Conservation (phyloP, 2,888 invertebrate species). For the Phania funesta region DNA sequence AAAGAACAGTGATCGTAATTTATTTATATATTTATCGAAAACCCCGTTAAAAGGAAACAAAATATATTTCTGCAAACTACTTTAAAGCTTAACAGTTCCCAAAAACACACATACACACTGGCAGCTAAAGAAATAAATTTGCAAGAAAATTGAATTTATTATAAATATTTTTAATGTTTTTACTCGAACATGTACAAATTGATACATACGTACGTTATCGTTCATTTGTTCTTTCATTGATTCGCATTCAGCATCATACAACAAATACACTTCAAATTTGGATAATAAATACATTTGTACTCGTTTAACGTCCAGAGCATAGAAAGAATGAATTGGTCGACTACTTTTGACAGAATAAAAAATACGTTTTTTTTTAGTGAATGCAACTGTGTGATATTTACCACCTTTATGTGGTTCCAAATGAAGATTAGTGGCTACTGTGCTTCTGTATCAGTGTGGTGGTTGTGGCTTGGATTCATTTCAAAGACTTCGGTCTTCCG, state of each 20-base stretch:
- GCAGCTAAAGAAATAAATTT: background rate
- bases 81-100: conserved; percentile 21
- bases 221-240: conserved; percentile 23
- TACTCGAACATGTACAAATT: conserved; percentile 9
- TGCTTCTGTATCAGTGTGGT: no score
- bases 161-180: conserved; percentile 55
- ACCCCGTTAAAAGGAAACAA: background rate
- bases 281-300: conserved; percentile 21
- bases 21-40: background rate
- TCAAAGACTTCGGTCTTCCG: no score
- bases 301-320: background rate
- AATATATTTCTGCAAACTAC: conserved; percentile 2
- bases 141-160: conserved; percentile 51
- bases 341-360: background rate
- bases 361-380: no score
- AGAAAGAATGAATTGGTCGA: background rate
- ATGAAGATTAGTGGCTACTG: no score
- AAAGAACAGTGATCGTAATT: background rate
- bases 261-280: conserved; percentile 21
- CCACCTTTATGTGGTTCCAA: no score
- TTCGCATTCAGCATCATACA: conserved; percentile 3
- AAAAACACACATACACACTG: background rate
- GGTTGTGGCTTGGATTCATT: no score
- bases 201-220: background rate
- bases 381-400: no score